Evolutionary conservation across 2,113 vertebrate species (phyloP), one percentile per base, ranked within the genome.

Genomic region (Vireo altiloquus): DNA sequence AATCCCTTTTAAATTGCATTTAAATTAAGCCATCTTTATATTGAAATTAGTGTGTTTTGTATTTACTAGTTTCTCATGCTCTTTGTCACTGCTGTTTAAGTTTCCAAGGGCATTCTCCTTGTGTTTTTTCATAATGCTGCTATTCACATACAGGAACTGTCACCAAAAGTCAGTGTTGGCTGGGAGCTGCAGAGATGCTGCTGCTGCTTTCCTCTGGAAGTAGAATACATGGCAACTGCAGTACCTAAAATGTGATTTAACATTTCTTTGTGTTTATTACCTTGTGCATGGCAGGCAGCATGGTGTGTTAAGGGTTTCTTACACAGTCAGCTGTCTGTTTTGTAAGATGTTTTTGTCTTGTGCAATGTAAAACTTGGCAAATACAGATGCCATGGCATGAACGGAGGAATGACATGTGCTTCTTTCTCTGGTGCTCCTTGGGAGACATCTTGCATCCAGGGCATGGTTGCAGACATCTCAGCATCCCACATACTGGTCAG

Each of bases 361-460:
- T 33, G 74, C 49, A 54, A 37, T 20, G 61, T 54, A 82, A 79
- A 90, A 60, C 52, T 53, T 21, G 1, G 56, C 65, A 75, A 75
- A 59, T 40, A 24, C 31, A n/a, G 60, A 54, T 30, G 61, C 21
- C 54, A 14, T 6, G 8, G 30, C 31, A 27, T 37, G 42, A 40
- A 56, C 1, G 0, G 37, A 70, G 72, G 76, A 72, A 17, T 1
- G 1, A 21, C 1, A 2, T 0, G 0, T 60, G 78, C 23, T 87
- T 65, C 69, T n/a, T 27, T 52, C 53, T 42, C 37, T 74, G 46
- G 1, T 83, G 68, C 40, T 84, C 54, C 31, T 10, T 65, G 74
- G 59, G 40, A 56, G 7, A 31, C 87, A 72, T 33, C 54, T 44
- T 30, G 37, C 35, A 76, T 44, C 54, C 61, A 28, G 72, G 54